Conservation (phyloP, 1,140 invertebrate species). For the Megathymus violae region DNA sequence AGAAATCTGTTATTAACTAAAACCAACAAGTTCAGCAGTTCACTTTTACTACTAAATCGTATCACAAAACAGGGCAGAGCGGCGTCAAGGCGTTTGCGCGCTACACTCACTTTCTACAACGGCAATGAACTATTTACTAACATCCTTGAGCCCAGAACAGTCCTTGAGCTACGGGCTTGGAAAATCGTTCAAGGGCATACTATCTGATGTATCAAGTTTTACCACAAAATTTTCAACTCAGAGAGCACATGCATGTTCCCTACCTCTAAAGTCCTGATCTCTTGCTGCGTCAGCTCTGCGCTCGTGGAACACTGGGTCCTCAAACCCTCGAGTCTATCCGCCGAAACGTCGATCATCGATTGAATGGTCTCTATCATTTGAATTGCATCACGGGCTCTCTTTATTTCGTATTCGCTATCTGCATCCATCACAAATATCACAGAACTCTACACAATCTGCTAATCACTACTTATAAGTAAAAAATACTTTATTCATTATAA, state of each 20-base stretch:
- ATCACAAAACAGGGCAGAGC: conserved; percentile 39
- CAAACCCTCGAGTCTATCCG: conserved; percentile 94
- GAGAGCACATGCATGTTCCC: conserved; percentile 36
- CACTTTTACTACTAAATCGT: conserved; percentile 5
- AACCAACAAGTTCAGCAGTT: too few species aligned
- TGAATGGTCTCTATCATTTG: conserved; percentile 87
- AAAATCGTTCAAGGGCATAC: conserved; percentile 71
- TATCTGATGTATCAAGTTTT: conserved; percentile 33
- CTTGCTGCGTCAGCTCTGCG: conserved; percentile 96
- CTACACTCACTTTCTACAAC: conserved; percentile 55
- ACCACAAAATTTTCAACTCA: conserved; percentile 38
- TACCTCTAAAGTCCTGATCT: conserved; percentile 97
- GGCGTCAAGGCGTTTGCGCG: conserved; percentile 48
- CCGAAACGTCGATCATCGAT: conserved; percentile 97
- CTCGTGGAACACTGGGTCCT: conserved; percentile 96
- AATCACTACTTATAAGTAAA: conserved; percentile 78
- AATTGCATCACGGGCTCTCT: conserved; percentile 86
- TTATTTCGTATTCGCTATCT: conserved; percentile 84
- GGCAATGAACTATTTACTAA: conserved; percentile 68
- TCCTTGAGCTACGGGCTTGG: conserved; percentile 66
- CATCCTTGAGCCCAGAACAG: conserved; percentile 64
- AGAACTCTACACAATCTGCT: conserved; percentile 76
- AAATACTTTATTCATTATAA: conserved; percentile 82
- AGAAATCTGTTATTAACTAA: too few species aligned
- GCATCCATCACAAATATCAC: conserved; percentile 85